These are phyloP conservation scores for Erethizon dorsatum DNA, from an alignment of 2,797 vertebrate species.

Conservation along the genomic window DNA sequence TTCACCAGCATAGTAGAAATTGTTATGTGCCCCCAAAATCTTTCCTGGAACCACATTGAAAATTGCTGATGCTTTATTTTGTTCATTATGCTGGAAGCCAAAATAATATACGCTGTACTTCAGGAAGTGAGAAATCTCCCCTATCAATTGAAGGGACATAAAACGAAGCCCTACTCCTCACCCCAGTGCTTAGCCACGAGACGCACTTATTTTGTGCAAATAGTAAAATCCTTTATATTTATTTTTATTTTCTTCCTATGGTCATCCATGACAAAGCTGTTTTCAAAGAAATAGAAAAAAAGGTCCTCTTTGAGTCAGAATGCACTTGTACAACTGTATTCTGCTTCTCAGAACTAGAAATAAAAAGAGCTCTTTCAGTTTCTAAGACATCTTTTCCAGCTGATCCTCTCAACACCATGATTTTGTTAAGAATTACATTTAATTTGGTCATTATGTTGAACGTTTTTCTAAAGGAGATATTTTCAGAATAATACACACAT, in stretches of 20 bases:
- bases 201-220: neutral
- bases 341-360: neutral
- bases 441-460: neutral
- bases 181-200: neutral
- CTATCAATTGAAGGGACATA: no score
- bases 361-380: neutral
- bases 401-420: neutral
- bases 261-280: neutral
- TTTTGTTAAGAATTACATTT: neutral
- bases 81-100: no score
- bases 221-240: neutral
- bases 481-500: no score
- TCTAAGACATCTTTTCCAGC: neutral
- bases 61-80: no score
- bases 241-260: neutral
- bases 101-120: no score
- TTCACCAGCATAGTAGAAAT: no score
- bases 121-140: no score
- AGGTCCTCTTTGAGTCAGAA: neutral
- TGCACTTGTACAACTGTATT: neutral
- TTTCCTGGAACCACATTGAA: no score
- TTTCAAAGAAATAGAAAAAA: neutral
- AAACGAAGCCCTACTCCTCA: no score
- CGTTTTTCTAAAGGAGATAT: neutral
- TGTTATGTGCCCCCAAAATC: no score